phyloP scores from a whole-genome alignment of 2,113 vertebrate genomes.

The Pseudonaja textilis region DNA sequence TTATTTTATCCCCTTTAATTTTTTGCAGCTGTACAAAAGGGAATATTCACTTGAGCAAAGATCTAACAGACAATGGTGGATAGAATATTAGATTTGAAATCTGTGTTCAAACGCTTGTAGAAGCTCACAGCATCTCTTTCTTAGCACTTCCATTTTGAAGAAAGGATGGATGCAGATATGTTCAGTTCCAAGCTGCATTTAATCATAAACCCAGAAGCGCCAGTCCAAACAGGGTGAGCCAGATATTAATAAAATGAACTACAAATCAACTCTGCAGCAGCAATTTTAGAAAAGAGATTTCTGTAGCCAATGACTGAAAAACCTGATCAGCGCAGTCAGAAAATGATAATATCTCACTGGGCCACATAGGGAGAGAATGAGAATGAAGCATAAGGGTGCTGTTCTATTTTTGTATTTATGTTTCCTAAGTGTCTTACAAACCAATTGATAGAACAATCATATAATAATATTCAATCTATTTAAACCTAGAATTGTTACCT shows the following conservation, averaged over 20 bases:
- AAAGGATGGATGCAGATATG: not conserved
- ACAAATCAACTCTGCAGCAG: not conserved
- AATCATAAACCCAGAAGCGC: not conserved
- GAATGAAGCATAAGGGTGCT: not conserved
- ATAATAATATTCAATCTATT: not conserved
- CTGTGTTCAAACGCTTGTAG: not conserved
- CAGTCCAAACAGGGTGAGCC: not conserved
- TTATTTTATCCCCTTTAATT: constrained; percentile 5
- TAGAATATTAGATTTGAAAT: not conserved
- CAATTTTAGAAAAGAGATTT: not conserved
- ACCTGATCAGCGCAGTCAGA: too few species aligned
- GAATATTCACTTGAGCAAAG: constrained; percentile 14
- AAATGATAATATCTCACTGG: not conserved
- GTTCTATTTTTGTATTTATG: not conserved
- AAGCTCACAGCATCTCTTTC: not conserved
- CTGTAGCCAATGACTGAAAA: not conserved
- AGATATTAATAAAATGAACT: constrained; percentile 31
- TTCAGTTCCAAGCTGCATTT: not conserved
- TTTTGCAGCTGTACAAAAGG: not conserved
- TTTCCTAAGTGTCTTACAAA: not conserved
- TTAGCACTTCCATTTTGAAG: not conserved
- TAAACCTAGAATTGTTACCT: not conserved
- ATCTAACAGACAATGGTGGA: not conserved
- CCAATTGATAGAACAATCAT: not conserved
- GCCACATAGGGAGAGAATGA: not conserved